A percentile compares a stretch with the other conserved stretches of the same genome.
These are phyloP conservation scores for Suricata suricatta DNA, from an alignment of 2,113 vertebrate species.

Conservation along the genomic window DNA sequence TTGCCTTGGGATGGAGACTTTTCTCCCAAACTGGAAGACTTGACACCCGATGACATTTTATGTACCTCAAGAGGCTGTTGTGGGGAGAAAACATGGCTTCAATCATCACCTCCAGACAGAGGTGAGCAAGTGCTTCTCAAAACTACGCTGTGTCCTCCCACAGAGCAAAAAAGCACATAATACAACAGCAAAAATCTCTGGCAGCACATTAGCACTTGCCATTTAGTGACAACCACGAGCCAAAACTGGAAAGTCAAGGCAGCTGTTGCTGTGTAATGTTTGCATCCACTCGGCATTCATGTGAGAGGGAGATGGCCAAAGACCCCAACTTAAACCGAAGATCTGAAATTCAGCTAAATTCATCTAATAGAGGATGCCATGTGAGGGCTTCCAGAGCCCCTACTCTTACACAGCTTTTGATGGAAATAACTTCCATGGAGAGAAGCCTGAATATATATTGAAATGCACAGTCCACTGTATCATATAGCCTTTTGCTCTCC, in stretches of 20 bases:
- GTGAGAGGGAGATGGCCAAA: not conserved
- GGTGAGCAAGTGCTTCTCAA: not conserved
- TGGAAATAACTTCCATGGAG: not conserved
- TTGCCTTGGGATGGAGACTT: not conserved
- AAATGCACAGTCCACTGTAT: not conserved
- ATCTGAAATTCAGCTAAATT: not conserved
- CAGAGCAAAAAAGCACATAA: not conserved
- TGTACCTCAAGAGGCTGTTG: not conserved
- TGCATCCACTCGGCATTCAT: not conserved
- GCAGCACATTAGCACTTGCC: not conserved
- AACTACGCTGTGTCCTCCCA: not conserved
- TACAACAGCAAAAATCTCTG: not conserved
- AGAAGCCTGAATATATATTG: not conserved
- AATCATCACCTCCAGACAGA: not conserved
- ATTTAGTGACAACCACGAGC: not conserved
- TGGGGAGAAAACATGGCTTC: not conserved
- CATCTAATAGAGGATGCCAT: not conserved
- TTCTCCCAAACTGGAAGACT: not conserved
- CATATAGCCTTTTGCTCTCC: not conserved
- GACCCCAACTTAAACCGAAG: not conserved
- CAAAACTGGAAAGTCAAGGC: not conserved
- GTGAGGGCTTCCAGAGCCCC: not conserved
- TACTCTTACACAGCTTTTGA: not conserved
- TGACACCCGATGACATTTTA: not conserved
- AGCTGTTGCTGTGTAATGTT: not conserved